These are phyloP conservation scores for Enteromius treurensis DNA, from an alignment of 2,797 vertebrate genomes.

Conservation along the genomic window DNA sequence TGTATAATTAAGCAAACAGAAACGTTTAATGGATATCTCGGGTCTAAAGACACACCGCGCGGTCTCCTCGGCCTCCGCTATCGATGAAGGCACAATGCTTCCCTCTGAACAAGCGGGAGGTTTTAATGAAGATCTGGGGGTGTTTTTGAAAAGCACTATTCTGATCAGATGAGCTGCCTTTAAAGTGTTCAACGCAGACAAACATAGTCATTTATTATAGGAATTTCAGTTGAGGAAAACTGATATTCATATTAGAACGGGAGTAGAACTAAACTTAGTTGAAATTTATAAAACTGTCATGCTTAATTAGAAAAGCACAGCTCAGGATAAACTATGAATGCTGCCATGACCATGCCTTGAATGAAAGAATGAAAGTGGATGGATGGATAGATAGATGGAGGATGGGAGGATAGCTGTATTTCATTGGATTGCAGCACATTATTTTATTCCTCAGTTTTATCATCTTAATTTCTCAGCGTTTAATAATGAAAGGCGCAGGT, in stretches of 20 bases:
- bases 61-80: not conserved
- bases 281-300: not conserved
- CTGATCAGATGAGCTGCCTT: too few relatives aligned
- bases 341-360: not conserved
- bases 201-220: not conserved
- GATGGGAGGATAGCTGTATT: not conserved
- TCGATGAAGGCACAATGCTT: not conserved
- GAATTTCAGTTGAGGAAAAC: not conserved
- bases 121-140: not conserved
- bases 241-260: not conserved
- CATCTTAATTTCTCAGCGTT: constrained; percentile 63
- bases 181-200: not conserved
- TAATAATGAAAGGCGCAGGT: constrained; percentile 64
- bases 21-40: constrained; percentile 37
- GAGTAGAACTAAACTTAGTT: not conserved
- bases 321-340: not conserved
- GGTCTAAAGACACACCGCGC: constrained; percentile 14
- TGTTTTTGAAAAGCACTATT: not conserved
- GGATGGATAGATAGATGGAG: not conserved
- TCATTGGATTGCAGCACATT: constrained; percentile 36
- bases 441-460: constrained; percentile 64
- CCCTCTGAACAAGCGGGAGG: not conserved
- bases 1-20: constrained; percentile 25
- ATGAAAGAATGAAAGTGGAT: not conserved
- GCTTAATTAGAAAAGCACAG: not conserved